These are phyloP conservation scores for Rutilus rutilus DNA, from an alignment of 2,113 vertebrate species.

Conservation along the genomic window DNA sequence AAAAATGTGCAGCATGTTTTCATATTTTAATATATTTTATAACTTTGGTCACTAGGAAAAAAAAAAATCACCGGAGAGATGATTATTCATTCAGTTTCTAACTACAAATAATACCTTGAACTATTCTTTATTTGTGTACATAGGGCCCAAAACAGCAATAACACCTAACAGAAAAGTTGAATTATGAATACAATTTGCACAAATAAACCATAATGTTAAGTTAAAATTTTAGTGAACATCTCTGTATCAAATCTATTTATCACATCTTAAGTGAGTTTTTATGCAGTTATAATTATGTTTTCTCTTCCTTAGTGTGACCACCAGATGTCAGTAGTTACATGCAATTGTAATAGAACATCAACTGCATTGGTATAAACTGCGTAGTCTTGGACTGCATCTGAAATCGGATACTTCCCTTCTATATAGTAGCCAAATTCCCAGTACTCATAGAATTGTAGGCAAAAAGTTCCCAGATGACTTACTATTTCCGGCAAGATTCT, in stretches of 20 bases:
- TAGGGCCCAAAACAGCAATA: constrained; percentile 24
- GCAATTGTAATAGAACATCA: constrained; percentile 3
- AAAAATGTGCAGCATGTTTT: background rate
- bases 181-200: constrained; percentile 5
- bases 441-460: no score
- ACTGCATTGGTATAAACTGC: background rate
- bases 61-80: no score
- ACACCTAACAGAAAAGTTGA: background rate
- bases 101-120: constrained; percentile 23
- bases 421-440: no score
- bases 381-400: background rate
- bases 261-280: background rate
- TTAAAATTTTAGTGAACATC: background rate
- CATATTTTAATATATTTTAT: background rate
- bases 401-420: no score
- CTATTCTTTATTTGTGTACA: constrained; percentile 45
- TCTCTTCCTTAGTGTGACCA: constrained; percentile 17
- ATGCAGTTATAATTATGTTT: background rate
- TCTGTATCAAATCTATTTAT: background rate
- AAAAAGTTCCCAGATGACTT: no score
- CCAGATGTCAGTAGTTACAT: constrained; percentile 15
- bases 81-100: background rate
- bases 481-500: no score
- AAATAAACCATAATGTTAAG: constrained; percentile 21
- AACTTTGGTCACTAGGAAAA: background rate